Conservation (phyloP, 2,797 vertebrate genomes). For the Coreius guichenoti region DNA sequence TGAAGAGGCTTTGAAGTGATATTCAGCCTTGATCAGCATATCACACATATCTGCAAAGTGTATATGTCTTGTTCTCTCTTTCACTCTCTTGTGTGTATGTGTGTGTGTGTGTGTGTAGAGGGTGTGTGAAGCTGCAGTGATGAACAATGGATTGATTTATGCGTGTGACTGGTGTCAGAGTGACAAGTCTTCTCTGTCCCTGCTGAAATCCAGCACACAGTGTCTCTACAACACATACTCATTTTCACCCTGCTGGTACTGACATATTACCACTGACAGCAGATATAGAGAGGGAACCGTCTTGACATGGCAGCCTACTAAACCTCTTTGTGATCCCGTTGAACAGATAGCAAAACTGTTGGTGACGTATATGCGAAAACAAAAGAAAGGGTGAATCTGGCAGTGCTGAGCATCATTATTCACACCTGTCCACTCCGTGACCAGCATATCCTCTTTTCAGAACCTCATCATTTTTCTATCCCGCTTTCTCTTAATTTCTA, state of each 20-base stretch:
- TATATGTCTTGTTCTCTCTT: background rate
- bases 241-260: slow-evolving; percentile 6
- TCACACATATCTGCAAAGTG: background rate
- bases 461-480: slow-evolving; percentile 17
- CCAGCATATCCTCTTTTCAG: background rate
- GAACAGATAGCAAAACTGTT: background rate
- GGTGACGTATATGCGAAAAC: background rate
- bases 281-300: background rate
- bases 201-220: slow-evolving; percentile 33
- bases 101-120: slow-evolving; percentile 10
- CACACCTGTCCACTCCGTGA: slow-evolving; percentile 16
- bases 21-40: background rate
- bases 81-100: background rate
- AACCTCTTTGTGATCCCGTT: slow-evolving; percentile 17
- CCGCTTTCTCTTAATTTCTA: slow-evolving; percentile 16
- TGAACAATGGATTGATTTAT: slow-evolving; percentile 50
- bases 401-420: slow-evolving; percentile 20
- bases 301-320: slow-evolving; percentile 4
- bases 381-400: background rate
- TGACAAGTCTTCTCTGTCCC: slow-evolving; percentile 54
- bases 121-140: slow-evolving; percentile 39
- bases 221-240: background rate
- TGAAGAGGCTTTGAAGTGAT: background rate
- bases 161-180: slow-evolving; percentile 38
- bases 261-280: slow-evolving; percentile 10